Evolutionary conservation across 1,140 invertebrate genomes (phyloP).

Genomic region (Bombus vancouverensis): DNA sequence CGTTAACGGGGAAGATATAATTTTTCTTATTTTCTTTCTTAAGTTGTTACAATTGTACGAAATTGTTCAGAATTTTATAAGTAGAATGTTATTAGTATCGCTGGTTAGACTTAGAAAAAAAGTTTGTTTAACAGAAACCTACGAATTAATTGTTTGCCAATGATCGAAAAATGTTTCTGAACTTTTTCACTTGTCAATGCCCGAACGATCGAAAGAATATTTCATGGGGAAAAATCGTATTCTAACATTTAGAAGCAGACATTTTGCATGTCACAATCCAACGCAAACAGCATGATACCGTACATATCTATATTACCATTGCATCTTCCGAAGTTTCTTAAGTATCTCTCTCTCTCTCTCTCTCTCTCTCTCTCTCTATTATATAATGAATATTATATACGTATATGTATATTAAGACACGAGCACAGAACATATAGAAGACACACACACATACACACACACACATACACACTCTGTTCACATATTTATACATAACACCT

Average conservation of each 20-base stretch:
- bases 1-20: not conserved
- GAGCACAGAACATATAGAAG: not conserved
- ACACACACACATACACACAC: not conserved
- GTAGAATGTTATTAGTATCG: not conserved
- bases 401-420: slow-evolving; percentile 34
- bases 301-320: slow-evolving; percentile 68
- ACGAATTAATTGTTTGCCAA: not conserved
- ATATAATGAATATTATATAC: slow-evolving; percentile 46
- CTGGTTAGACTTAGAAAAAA: too few relatives aligned
- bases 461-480: not conserved
- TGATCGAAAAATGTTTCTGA: not conserved
- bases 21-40: not conserved
- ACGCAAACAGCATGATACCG: slow-evolving; percentile 72
- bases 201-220: not conserved
- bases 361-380: slow-evolving; percentile 34
- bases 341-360: slow-evolving; percentile 44
- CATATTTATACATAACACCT: not conserved
- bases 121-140: not conserved
- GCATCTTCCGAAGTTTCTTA: slow-evolving; percentile 69
- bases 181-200: too few relatives aligned
- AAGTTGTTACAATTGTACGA: not conserved
- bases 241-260: not conserved
- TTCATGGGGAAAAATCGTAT: not conserved
- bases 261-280: slow-evolving; percentile 23
- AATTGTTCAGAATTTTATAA: not conserved